phyloP scores from a whole-genome alignment of 2,888 invertebrate genomes.

The Autographa pulchrina region DNA sequence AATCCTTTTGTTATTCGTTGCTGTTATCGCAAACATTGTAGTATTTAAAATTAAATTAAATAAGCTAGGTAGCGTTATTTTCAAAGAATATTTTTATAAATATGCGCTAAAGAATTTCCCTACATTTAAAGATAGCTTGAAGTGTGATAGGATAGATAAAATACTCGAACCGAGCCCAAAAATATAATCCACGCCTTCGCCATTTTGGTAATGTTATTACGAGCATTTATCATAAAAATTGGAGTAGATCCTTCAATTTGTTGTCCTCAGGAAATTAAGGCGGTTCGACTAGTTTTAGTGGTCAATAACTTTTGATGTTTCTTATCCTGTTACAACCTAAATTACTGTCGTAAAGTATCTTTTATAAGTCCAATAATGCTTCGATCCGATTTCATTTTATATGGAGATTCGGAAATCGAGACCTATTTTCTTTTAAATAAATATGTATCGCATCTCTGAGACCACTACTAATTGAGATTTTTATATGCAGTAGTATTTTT shows the following conservation, averaged over 20 bases:
- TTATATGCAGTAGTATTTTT: too few species aligned
- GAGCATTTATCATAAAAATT: slow-evolving; percentile 59
- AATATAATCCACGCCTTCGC: slow-evolving; percentile 54
- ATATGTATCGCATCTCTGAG: background rate
- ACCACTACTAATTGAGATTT: background rate
- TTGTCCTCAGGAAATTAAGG: slow-evolving; percentile 37
- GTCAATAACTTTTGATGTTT: slow-evolving; percentile 20
- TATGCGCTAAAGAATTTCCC: background rate
- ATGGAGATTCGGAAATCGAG: background rate
- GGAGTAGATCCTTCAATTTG: slow-evolving; percentile 47
- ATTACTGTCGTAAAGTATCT: slow-evolving; percentile 47
- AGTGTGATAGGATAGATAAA: slow-evolving; percentile 25
- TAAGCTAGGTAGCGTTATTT: background rate
- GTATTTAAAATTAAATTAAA: background rate
- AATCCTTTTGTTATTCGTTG: background rate
- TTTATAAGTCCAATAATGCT: slow-evolving; percentile 8
- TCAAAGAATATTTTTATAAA: background rate
- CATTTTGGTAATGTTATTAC: slow-evolving; percentile 53
- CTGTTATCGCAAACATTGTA: background rate
- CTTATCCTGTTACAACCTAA: slow-evolving; percentile 37
- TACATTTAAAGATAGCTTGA: slow-evolving; percentile 19
- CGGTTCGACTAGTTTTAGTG: slow-evolving; percentile 45
- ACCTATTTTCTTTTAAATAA: background rate
- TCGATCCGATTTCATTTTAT: background rate
- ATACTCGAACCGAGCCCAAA: slow-evolving; percentile 29